Conservation (phyloP, 1,140 invertebrate genomes). For the Agrypnia vestita region DNA sequence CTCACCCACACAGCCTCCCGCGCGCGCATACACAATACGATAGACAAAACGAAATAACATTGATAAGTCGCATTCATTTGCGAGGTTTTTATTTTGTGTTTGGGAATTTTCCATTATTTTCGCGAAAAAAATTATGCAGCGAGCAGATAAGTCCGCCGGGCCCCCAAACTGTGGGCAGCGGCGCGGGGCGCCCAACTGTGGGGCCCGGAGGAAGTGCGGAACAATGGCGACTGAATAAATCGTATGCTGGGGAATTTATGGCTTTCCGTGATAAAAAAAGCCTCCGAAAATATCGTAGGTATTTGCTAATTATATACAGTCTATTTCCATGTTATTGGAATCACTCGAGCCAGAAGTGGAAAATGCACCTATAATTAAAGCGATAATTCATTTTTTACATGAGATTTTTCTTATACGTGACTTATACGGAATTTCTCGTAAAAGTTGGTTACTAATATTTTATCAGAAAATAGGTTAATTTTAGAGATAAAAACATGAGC, state of each 20-base stretch:
- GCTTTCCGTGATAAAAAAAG: background rate
- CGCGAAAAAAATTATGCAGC: conserved; percentile 60
- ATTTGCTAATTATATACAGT: too few relatives aligned
- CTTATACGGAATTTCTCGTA: too few relatives aligned
- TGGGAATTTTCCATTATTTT: conserved; percentile 61
- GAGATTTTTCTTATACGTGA: too few relatives aligned
- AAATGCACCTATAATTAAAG: too few relatives aligned
- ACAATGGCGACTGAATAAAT: background rate
- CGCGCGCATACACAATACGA: conserved; percentile 39
- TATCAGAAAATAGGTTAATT: too few relatives aligned
- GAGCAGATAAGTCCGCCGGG: conserved; percentile 55
- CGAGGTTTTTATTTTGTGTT: conserved; percentile 60
- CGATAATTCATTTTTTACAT: too few relatives aligned
- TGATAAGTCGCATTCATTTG: conserved; percentile 62
- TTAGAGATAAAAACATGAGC: too few relatives aligned
- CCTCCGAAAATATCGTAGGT: too few relatives aligned
- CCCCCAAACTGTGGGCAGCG: conserved; percentile 20
- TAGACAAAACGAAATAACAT: conserved; percentile 61
- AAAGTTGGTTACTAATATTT: too few relatives aligned
- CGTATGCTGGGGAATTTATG: background rate
- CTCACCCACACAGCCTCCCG: conserved; percentile 23
- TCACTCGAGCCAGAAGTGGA: too few relatives aligned
- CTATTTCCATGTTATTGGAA: too few relatives aligned
- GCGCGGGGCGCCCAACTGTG: background rate
- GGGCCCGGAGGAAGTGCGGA: background rate